phyloP scores from a whole-genome alignment of 2,888 invertebrate genomes.

The Amitus sp. region DNA sequence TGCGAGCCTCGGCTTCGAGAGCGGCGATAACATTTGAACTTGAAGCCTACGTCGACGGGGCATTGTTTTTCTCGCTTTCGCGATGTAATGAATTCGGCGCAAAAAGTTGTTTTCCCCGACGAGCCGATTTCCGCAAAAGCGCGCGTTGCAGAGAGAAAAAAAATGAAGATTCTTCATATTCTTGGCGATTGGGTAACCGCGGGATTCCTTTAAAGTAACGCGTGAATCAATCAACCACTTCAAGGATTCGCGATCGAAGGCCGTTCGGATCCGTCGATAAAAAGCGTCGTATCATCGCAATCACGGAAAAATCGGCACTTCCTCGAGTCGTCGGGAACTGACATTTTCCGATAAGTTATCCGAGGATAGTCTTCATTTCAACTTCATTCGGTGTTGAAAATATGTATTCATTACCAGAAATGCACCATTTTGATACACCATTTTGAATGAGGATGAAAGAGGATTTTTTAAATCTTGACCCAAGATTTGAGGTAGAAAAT shows the following conservation, averaged over 20 bases:
- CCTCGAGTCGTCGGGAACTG: too few species aligned
- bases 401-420: too few species aligned
- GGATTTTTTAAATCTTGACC: too few species aligned
- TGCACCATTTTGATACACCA: too few species aligned
- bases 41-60: constrained; percentile 17
- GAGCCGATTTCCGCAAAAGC: background rate
- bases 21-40: constrained; percentile 35
- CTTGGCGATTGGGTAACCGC: background rate
- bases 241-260: constrained; percentile 1
- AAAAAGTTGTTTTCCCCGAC: background rate
- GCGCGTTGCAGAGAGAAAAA: background rate
- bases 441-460: too few species aligned
- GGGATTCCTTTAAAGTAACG: constrained; percentile 16
- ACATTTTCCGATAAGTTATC: too few species aligned
- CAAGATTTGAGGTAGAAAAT: too few species aligned
- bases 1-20: constrained; percentile 27
- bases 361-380: too few species aligned
- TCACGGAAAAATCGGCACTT: too few species aligned
- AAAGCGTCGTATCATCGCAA: background rate
- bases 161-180: background rate
- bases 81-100: too few species aligned
- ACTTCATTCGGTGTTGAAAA: too few species aligned
- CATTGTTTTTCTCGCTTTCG: background rate
- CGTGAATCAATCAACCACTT: constrained; percentile 28
- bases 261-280: background rate